A percentile compares a stretch with the other conserved stretches of the same genome.
Conservation (phyloP, 2,888 invertebrate genomes). For the Ptilodon capucinus region DNA sequence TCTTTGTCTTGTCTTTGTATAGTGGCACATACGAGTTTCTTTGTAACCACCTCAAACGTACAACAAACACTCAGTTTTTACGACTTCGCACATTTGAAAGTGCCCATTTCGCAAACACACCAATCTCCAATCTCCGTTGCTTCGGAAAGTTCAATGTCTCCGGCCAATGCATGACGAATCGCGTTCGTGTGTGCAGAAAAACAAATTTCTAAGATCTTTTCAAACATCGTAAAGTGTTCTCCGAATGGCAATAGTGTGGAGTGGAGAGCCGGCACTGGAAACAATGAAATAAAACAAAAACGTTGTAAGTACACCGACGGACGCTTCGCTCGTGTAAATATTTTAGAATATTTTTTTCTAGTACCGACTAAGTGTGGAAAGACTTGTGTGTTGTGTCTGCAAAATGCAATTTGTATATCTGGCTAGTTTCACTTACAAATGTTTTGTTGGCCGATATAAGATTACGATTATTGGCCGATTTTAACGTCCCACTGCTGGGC, state of each 20-base stretch:
- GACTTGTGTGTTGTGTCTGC: background rate
- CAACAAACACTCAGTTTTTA: background rate
- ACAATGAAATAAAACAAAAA: background rate
- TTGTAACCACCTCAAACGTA: background rate
- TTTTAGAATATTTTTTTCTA: conserved; percentile 18
- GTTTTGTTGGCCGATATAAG: no score
- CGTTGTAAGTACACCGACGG: background rate
- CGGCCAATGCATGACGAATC: conserved; percentile 22
- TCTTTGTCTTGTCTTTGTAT: no score
- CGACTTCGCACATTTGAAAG: background rate
- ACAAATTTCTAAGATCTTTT: conserved; percentile 22
- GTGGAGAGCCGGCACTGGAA: background rate
- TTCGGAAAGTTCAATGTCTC: conserved; percentile 19
- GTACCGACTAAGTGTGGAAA: background rate
- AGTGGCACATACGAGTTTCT: background rate
- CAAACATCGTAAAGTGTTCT: conserved; percentile 15
- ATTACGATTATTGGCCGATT: no score
- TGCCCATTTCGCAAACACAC: conserved; percentile 12
- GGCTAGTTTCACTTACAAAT: no score
- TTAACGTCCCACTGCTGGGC: no score
- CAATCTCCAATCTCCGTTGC: conserved; percentile 6
- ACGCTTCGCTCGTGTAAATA: conserved; percentile 15
- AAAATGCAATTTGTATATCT: background rate
- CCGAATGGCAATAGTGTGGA: background rate
- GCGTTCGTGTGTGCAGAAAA: conserved; percentile 7